Percentiles rank a stretch among this genome's conserved stretches.
Evolutionary conservation across 2,888 invertebrate genomes (phyloP).

Genomic region (Chrysolina americana): DNA sequence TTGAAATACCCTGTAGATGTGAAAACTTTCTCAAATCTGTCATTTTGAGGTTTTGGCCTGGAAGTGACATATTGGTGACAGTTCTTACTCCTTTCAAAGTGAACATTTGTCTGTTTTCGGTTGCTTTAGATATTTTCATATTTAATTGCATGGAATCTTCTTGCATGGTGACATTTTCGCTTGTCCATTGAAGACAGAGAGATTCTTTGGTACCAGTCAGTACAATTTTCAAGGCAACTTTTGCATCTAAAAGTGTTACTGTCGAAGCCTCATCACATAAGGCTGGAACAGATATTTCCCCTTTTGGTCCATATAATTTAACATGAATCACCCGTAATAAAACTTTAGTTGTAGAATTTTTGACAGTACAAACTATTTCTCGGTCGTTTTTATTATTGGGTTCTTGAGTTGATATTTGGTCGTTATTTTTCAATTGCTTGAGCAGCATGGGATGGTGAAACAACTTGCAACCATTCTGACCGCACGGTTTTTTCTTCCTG

Average conservation of each 20-base stretch:
- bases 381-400: not conserved
- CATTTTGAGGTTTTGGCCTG: not conserved
- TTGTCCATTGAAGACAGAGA: constrained; percentile 10
- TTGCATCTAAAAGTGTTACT: constrained; percentile 2
- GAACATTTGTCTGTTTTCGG: not conserved
- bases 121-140: constrained; percentile 3
- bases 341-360: not conserved
- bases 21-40: constrained; percentile 1
- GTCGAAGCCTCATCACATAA: constrained; percentile 9
- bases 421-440: not conserved
- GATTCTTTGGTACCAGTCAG: not conserved
- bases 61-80: not conserved
- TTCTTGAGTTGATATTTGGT: too few species aligned
- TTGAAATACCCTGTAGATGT: constrained; percentile 3
- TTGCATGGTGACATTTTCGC: not conserved
- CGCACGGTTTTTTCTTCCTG: not conserved
- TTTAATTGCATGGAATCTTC: not conserved
- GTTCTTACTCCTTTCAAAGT: not conserved
- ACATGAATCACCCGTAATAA: not conserved
- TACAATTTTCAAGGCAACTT: not conserved
- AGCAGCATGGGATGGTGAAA: not conserved
- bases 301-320: constrained; percentile 8
- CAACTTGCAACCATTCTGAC: not conserved
- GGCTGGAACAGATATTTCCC: not conserved
- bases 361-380: not conserved